phyloP scores from a whole-genome alignment of 2,888 invertebrate species.

The Dichetophora obliterata region DNA sequence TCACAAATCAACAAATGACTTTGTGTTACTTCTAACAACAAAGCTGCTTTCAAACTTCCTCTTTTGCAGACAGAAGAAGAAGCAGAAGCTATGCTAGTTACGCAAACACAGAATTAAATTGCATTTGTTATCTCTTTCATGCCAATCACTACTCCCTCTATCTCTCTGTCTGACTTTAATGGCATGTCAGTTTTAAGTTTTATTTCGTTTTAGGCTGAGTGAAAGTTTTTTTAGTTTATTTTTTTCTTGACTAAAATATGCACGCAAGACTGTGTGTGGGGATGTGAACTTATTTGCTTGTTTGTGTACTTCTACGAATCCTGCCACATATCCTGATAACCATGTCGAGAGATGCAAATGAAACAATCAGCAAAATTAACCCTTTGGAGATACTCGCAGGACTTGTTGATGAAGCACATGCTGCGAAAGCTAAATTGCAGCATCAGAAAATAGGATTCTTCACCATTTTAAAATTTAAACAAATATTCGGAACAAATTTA shows the following conservation, averaged over 20 bases:
- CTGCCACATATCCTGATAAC: slow-evolving; percentile 30
- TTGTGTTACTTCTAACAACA: not conserved
- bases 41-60: no score
- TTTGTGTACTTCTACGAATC: slow-evolving; percentile 15
- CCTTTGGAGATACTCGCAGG: not conserved
- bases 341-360: slow-evolving; percentile 15
- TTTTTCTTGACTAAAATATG: not conserved
- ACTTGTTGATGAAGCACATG: not conserved
- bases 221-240: not conserved
- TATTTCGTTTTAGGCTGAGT: slow-evolving; percentile 14
- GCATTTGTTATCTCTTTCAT: not conserved
- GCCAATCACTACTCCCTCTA: not conserved
- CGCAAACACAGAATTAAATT: not conserved
- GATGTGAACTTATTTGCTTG: not conserved
- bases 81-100: not conserved
- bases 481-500: no score
- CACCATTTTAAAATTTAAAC: no score
- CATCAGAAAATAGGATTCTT: not conserved
- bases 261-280: slow-evolving; percentile 5
- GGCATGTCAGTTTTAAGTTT: slow-evolving; percentile 21
- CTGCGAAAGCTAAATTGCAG: not conserved
- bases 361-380: slow-evolving; percentile 14
- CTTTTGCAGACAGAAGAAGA: no score
- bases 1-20: slow-evolving; percentile 16
- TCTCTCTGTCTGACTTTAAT: not conserved